Conservation (phyloP, 2,797 vertebrate genomes). For the Trachurus trachurus region DNA sequence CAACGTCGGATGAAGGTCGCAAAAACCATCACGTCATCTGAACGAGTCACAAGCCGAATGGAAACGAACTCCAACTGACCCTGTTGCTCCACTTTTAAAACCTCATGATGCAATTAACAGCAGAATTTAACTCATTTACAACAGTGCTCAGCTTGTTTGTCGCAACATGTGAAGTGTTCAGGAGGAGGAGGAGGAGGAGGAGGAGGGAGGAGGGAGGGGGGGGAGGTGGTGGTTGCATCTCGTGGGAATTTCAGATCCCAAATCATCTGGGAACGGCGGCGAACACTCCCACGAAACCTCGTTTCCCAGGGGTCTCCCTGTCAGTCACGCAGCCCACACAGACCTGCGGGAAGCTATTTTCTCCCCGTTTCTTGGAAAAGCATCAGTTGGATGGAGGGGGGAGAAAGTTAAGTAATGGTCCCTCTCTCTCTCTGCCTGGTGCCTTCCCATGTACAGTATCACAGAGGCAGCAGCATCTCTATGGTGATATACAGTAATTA, state of each 20-base stretch:
- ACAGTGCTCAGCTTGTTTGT: background rate
- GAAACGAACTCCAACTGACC: background rate
- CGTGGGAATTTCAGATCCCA: conserved; percentile 46
- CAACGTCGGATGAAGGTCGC: background rate
- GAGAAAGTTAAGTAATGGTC: conserved; percentile 56
- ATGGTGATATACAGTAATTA: conserved; percentile 64
- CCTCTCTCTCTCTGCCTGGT: conserved; percentile 22
- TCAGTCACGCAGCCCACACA: conserved; percentile 60
- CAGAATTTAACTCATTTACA: background rate
- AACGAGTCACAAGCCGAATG: background rate
- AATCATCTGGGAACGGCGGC: conserved; percentile 40
- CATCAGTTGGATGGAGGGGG: conserved; percentile 36
- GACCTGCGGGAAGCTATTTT: conserved; percentile 56
- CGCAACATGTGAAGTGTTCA: background rate
- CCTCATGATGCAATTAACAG: background rate
- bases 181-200: too few species aligned
- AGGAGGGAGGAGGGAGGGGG: too few species aligned
- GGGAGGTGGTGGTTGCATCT: background rate
- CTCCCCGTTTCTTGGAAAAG: conserved; percentile 51
- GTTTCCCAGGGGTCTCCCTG: conserved; percentile 69
- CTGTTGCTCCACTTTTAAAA: background rate
- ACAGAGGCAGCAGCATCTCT: conserved; percentile 26
- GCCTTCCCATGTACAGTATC: conserved; percentile 58
- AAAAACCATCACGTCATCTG: background rate
- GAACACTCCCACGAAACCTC: conserved; percentile 48